Conservation (phyloP, 1,140 invertebrate genomes). For the Hormaphis cornu region DNA sequence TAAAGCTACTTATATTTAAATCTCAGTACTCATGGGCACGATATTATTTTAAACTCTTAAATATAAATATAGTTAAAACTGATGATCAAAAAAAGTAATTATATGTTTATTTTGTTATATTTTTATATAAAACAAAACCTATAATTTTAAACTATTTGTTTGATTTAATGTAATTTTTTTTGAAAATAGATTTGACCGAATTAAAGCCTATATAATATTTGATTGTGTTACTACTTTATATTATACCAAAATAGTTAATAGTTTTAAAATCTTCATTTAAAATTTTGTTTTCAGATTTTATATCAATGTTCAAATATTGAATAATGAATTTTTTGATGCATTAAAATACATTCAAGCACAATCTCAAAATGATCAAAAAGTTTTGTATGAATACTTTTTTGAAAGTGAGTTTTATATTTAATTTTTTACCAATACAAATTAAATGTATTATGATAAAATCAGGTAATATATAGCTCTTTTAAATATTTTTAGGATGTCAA, state of each 20-base stretch:
- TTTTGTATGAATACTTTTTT: conserved; percentile 13
- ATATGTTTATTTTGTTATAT: too few relatives aligned
- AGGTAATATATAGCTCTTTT: background rate
- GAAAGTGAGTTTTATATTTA: background rate
- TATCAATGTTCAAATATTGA: background rate
- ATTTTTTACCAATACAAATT: background rate
- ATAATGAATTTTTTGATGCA: background rate
- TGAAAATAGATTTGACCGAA: too few relatives aligned
- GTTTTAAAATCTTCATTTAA: too few relatives aligned
- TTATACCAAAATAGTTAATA: too few relatives aligned
- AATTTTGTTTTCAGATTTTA: background rate
- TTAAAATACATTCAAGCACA: background rate
- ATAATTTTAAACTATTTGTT: too few relatives aligned
- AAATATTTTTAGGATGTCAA: background rate
- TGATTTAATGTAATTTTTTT: too few relatives aligned
- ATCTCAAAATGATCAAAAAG: background rate
- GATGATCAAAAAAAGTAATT: conserved; percentile 3
- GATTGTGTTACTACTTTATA: too few relatives aligned
- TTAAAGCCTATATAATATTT: too few relatives aligned
- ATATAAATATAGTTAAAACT: background rate
- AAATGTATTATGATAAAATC: background rate
- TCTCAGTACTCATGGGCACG: conserved; percentile 6
- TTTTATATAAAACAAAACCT: too few relatives aligned
- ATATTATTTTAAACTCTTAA: background rate
- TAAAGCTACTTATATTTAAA: conserved; percentile 19